Percentiles rank a stretch among this genome's conserved stretches.
These are phyloP conservation scores for Diuraphis noxia DNA, from an alignment of 1,140 invertebrate genomes.

Conservation along the genomic window DNA sequence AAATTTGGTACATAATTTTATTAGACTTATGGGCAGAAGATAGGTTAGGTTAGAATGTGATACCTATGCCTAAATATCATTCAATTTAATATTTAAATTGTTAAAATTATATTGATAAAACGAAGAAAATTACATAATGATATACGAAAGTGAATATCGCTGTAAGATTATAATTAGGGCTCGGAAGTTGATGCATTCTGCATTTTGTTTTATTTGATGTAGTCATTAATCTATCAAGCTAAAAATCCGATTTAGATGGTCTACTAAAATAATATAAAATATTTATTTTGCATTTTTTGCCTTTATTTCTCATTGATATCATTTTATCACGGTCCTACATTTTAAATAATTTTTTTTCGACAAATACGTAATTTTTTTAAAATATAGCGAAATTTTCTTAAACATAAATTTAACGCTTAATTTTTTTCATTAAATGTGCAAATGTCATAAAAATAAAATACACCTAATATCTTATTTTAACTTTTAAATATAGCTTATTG, in stretches of 20 bases:
- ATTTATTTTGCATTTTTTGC: slow-evolving; percentile 16
- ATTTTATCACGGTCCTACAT: background rate
- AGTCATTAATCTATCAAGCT: background rate
- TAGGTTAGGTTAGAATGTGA: no score
- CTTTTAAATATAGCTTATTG: background rate
- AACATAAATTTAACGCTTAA: no score
- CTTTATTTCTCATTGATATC: background rate
- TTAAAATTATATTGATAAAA: no score
- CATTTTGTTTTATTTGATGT: background rate
- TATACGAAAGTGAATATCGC: no score
- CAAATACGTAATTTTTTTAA: background rate
- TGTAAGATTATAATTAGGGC: background rate
- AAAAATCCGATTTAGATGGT: slow-evolving; percentile 2
- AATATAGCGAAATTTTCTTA: background rate
- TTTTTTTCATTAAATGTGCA: no score
- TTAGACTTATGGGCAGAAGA: no score
- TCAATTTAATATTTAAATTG: no score
- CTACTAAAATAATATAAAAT: background rate
- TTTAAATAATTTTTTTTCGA: background rate
- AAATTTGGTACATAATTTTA: no score
- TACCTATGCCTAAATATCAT: no score
- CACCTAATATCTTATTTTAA: background rate
- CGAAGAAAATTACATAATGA: no score
- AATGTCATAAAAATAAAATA: background rate
- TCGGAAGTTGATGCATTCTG: slow-evolving; percentile 21